These are phyloP conservation scores for Heliothis subflexa DNA, from an alignment of 1,140 invertebrate species.

Conservation along the genomic window DNA sequence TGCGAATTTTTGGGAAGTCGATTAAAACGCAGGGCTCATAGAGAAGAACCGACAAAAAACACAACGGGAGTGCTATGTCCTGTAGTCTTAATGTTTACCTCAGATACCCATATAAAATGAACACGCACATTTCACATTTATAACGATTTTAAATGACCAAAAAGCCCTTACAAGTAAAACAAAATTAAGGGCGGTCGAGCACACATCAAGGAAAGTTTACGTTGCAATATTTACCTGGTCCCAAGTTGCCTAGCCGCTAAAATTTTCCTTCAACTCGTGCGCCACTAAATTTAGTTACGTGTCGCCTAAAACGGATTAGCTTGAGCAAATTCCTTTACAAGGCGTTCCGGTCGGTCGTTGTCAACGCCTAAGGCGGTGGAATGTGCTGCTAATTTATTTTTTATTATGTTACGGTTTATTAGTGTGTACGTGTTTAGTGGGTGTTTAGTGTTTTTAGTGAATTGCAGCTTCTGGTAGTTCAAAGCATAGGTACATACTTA, in stretches of 20 bases:
- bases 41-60: too few species aligned
- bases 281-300: conserved; percentile 42
- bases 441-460: too few species aligned
- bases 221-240: background rate
- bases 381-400: background rate
- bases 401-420: background rate
- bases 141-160: too few species aligned
- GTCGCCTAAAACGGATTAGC: conserved; percentile 36
- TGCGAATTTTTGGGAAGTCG: too few species aligned
- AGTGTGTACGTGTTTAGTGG: background rate
- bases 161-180: too few species aligned
- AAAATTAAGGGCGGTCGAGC: too few species aligned
- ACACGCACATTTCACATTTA: too few species aligned
- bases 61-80: too few species aligned
- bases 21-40: too few species aligned
- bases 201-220: background rate
- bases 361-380: conserved; percentile 20
- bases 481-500: background rate
- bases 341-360: conserved; percentile 12
- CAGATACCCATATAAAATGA: too few species aligned
- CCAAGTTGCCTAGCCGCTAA: conserved; percentile 6
- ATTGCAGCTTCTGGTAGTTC: too few species aligned
- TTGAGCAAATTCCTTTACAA: conserved; percentile 48
- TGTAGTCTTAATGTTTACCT: too few species aligned
- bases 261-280: conserved; percentile 21